These are phyloP conservation scores for Drosophila micromelanica DNA, from an alignment of 1,140 invertebrate species.

Conservation along the genomic window DNA sequence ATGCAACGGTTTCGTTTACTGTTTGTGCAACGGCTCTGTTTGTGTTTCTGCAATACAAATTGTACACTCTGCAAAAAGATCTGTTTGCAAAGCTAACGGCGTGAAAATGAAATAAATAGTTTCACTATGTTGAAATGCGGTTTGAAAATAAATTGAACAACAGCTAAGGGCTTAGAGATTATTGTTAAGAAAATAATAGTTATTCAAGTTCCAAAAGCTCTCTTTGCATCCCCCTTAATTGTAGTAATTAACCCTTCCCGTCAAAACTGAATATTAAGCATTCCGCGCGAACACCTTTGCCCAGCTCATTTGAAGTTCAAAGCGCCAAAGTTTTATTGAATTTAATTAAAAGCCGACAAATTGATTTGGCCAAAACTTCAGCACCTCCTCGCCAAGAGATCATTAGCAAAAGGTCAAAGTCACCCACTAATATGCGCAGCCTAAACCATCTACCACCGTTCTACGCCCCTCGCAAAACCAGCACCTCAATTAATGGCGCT, in stretches of 20 bases:
- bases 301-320: slow-evolving; percentile 28
- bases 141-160: background rate
- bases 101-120: slow-evolving; percentile 22
- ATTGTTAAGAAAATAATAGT: no score
- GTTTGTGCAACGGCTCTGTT: slow-evolving; percentile 50
- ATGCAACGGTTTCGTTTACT: slow-evolving; percentile 55
- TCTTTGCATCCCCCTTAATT: background rate
- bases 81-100: slow-evolving; percentile 56
- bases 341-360: slow-evolving; percentile 81
- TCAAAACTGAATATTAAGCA: slow-evolving; percentile 47
- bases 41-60: slow-evolving; percentile 64
- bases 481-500: slow-evolving; percentile 67
- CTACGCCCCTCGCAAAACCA: slow-evolving; percentile 2
- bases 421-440: slow-evolving; percentile 12
- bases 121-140: background rate
- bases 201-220: background rate
- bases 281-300: slow-evolving; percentile 27
- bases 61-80: slow-evolving; percentile 48
- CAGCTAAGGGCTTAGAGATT: no score
- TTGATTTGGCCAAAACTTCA: slow-evolving; percentile 65
- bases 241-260: slow-evolving; percentile 29
- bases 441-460: slow-evolving; percentile 22
- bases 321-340: slow-evolving; percentile 71
- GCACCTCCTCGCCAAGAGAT: slow-evolving; percentile 25
- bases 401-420: slow-evolving; percentile 53